These are phyloP conservation scores for Peromyscus leucopus DNA, from an alignment of 2,113 vertebrate species.

Conservation along the genomic window DNA sequence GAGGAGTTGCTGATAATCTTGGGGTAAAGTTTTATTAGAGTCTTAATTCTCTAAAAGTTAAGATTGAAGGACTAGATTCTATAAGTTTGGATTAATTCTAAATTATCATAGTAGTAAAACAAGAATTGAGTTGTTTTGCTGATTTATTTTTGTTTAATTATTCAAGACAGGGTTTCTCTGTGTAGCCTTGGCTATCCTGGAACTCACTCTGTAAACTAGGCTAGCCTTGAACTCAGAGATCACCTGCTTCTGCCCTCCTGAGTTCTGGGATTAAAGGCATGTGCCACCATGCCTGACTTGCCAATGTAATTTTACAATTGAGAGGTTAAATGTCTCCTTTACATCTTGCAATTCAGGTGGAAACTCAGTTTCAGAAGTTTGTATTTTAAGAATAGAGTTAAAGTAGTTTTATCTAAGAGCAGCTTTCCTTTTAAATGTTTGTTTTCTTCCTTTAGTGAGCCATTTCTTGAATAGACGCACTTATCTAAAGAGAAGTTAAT, in stretches of 20 bases:
- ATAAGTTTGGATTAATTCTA: conserved; percentile 47
- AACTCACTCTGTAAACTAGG: background rate
- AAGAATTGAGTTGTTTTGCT: conserved; percentile 1
- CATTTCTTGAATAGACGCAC: conserved; percentile 13
- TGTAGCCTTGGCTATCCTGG: background rate
- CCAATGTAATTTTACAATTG: background rate
- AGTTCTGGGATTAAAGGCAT: background rate
- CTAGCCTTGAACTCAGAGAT: background rate
- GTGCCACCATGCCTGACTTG: background rate
- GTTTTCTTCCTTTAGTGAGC: conserved; percentile 13
- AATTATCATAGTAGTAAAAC: conserved; percentile 39
- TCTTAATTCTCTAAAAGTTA: conserved; percentile 62
- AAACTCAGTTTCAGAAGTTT: conserved; percentile 1
- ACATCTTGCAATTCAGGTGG: conserved; percentile 7
- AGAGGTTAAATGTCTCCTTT: background rate
- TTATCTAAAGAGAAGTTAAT: conserved; percentile 43
- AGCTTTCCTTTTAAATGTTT: background rate
- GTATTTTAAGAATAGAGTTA: background rate
- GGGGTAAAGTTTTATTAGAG: conserved; percentile 26
- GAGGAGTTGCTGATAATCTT: conserved; percentile 30
- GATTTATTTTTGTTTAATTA: background rate
- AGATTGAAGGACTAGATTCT: conserved; percentile 44
- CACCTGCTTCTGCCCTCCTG: background rate
- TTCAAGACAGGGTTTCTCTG: background rate
- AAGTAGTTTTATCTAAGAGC: conserved; percentile 1